phyloP scores from a whole-genome alignment of 2,797 vertebrate species.

The Myotis findleyi region DNA sequence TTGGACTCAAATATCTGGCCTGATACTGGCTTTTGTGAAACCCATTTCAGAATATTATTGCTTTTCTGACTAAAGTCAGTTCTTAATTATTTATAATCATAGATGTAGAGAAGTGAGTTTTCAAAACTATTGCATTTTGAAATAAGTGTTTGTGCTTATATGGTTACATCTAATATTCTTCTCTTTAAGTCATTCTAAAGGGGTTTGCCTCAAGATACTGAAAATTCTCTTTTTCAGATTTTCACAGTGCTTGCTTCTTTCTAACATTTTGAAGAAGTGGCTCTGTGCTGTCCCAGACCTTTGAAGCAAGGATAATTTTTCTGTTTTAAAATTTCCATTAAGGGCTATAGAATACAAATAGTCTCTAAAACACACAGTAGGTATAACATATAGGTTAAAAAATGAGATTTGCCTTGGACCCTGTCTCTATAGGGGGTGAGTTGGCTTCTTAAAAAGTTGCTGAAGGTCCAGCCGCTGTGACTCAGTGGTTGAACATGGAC shows the following conservation, averaged over 20 bases:
- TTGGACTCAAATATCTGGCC: neutral
- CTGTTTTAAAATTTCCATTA: slow-evolving; percentile 35
- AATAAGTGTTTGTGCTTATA: neutral
- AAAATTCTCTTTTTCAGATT: slow-evolving; percentile 40
- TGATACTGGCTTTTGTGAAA: slow-evolving; percentile 14
- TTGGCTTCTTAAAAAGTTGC: slow-evolving; percentile 21
- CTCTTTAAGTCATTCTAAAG: neutral
- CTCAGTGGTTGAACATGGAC: too few species aligned
- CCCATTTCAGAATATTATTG: neutral
- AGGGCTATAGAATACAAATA: neutral
- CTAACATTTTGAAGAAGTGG: neutral
- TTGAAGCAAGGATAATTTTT: slow-evolving; percentile 30
- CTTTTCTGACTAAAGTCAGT: neutral
- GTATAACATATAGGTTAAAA: neutral
- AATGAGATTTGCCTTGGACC: slow-evolving; percentile 36
- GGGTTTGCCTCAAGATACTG: neutral
- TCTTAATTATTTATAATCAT: slow-evolving; percentile 28
- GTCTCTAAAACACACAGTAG: slow-evolving; percentile 34
- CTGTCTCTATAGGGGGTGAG: neutral
- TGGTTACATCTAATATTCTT: neutral
- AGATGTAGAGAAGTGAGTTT: neutral
- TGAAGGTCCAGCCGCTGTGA: neutral
- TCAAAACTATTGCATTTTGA: neutral
- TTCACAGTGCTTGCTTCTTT: slow-evolving; percentile 17
- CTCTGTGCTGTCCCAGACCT: neutral